Evolutionary conservation across 2,888 invertebrate genomes (phyloP).

Genomic region (Congeria kusceri): DNA sequence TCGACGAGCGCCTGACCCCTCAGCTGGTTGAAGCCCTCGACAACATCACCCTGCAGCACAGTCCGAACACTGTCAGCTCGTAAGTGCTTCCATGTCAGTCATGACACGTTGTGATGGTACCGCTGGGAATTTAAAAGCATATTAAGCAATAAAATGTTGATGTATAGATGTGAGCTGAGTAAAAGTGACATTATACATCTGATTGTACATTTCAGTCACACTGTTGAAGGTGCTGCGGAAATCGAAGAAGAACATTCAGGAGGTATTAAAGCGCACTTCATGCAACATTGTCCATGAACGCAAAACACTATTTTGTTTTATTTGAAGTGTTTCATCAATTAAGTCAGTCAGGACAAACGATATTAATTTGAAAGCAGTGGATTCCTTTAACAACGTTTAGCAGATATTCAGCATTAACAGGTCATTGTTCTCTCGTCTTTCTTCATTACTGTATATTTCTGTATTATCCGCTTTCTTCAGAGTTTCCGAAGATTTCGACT

Average conservation of each 20-base stretch:
- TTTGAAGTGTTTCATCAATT: too few species aligned
- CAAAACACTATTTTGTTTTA: too few species aligned
- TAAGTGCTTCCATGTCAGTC: slow-evolving; percentile 6
- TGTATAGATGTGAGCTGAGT: too few species aligned
- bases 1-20: slow-evolving; percentile 42
- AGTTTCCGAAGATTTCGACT: slow-evolving; percentile 54
- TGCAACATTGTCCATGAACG: too few species aligned
- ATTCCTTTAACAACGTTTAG: not conserved
- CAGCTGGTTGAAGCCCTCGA: slow-evolving; percentile 43
- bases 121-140: too few species aligned
- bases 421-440: not conserved
- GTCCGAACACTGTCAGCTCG: slow-evolving; percentile 27
- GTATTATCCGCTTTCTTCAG: too few species aligned
- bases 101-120: too few species aligned
- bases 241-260: slow-evolving; percentile 43
- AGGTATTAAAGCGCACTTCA: slow-evolving; percentile 27
- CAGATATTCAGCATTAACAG: not conserved
- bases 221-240: slow-evolving; percentile 40
- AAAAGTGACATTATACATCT: too few species aligned
- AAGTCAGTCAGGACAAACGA: too few species aligned
- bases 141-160: not conserved
- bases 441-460: too few species aligned
- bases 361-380: not conserved
- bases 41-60: slow-evolving; percentile 48
- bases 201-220: slow-evolving; percentile 27